Evolutionary conservation across 2,888 invertebrate species (phyloP).

Genomic region (Dascillus cervinus): DNA sequence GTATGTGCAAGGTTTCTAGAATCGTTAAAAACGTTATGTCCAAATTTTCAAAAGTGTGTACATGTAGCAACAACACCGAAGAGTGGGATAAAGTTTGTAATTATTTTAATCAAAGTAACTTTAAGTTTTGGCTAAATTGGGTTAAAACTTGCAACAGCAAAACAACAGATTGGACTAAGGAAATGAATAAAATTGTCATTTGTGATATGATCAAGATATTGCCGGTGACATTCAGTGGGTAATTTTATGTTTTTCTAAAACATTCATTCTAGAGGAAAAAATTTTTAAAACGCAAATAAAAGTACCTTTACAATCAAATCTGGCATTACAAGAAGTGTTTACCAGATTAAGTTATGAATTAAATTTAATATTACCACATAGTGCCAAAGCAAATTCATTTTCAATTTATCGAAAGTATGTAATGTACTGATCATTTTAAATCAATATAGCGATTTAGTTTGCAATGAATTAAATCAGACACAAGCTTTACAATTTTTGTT

Average conservation of each 20-base stretch:
- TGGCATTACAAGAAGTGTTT: slow-evolving; percentile 64
- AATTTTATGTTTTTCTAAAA: too few relatives aligned
- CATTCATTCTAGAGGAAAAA: slow-evolving; percentile 56
- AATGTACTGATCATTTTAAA: slow-evolving; percentile 44
- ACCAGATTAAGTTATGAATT: slow-evolving; percentile 57
- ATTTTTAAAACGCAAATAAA: slow-evolving; percentile 74
- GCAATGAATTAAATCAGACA: slow-evolving; percentile 50
- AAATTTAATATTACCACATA: slow-evolving; percentile 65
- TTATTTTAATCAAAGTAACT: slow-evolving; percentile 49
- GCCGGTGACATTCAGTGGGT: slow-evolving; percentile 37
- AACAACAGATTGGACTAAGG: slow-evolving; percentile 39
- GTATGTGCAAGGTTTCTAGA: slow-evolving; percentile 65
- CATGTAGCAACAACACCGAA: slow-evolving; percentile 26
- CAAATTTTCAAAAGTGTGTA: slow-evolving; percentile 67
- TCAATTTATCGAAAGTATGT: slow-evolving; percentile 46
- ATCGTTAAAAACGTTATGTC: slow-evolving; percentile 64
- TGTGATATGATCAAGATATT: slow-evolving; percentile 47
- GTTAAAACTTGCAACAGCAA: slow-evolving; percentile 44
- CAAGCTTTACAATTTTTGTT: slow-evolving; percentile 77
- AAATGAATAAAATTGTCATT: slow-evolving; percentile 42
- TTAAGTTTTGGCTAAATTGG: slow-evolving; percentile 57
- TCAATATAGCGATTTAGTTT: slow-evolving; percentile 41
- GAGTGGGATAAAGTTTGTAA: slow-evolving; percentile 53
- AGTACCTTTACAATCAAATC: slow-evolving; percentile 76
- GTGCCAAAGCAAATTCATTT: slow-evolving; percentile 56